Evolutionary conservation across 2,113 vertebrate species (phyloP), one percentile per base, ranked within the genome.

Genomic region (Chlorodrepanis virens): DNA sequence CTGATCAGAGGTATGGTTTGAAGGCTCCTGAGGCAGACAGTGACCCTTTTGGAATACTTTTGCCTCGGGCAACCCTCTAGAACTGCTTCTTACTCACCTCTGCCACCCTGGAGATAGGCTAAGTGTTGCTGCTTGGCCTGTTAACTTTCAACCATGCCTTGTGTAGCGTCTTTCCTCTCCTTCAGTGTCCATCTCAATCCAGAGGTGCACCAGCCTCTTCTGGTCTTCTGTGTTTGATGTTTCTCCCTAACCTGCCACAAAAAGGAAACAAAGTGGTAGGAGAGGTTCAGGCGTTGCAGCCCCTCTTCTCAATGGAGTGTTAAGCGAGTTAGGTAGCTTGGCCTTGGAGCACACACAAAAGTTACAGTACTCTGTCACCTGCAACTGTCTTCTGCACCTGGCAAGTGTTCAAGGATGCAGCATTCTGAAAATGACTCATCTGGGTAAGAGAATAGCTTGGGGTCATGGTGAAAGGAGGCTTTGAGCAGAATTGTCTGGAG

Each of bases 161-260:
- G 23, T 5, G 0, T 17, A 10, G 12, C 4, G 0, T 87, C n/a
- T 53, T 53, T 72, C 15, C 14, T 68, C 16, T 80, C 40, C 35
- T 56, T 88, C 60, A 13, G 11, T 8, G 22, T 59, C 59, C 0
- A 0, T 63, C 27, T 89, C 28, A 14, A 1, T 72, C 24, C 31
- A 49, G 44, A 63, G 28, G 11, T 63, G 11, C 59, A 37, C 24
- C 35, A 77, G 29, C 33, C n/a, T 54, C 12, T 40, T 47, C 11
- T 59, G 11, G 5, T 63, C 18, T 49, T 76, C 14, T 0, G 0
- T 70, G 18, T 35, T 61, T 20, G 7, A 3, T 15, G 31, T 33
- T 77, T 44, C 28, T 77, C 3, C 35, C 31, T 29, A 67, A 5
- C 8, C 14, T 76, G 10, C 12, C 50, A 14, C 35, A 9, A 8